phyloP scores from a whole-genome alignment of 1,140 invertebrate species.

The Cotesia chilonis region DNA sequence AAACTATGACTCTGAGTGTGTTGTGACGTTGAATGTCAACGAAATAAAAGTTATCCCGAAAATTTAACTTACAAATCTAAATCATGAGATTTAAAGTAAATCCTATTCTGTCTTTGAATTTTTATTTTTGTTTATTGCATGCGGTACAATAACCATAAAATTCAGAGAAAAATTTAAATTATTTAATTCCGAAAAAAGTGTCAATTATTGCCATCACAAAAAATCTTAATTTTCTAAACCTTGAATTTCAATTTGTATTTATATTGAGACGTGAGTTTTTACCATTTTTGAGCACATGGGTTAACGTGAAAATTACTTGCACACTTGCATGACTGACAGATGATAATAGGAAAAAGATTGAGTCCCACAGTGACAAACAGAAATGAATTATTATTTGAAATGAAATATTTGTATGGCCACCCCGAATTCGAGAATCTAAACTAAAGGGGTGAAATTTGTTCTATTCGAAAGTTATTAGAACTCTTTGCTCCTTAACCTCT shows the following conservation, averaged over 20 bases:
- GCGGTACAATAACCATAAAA: too few species aligned
- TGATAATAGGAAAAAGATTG: slow-evolving; percentile 32
- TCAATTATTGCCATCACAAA: too few species aligned
- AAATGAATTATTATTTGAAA: not conserved
- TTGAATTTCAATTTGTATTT: not conserved
- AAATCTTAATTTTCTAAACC: not conserved
- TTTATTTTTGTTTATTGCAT: too few species aligned
- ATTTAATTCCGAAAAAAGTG: too few species aligned
- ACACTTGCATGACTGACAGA: slow-evolving; percentile 27
- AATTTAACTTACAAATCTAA: slow-evolving; percentile 35
- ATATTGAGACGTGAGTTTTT: not conserved
- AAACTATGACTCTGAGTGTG: slow-evolving; percentile 17
- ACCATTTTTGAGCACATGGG: slow-evolving; percentile 1
- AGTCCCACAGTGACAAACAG: slow-evolving; percentile 34
- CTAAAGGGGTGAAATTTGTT: slow-evolving; percentile 42
- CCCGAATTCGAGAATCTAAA: slow-evolving; percentile 39
- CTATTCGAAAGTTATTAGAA: not conserved
- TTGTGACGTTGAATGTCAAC: slow-evolving; percentile 44
- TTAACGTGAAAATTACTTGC: slow-evolving; percentile 21
- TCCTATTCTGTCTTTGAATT: not conserved
- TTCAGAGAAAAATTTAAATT: too few species aligned
- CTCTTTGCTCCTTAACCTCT: too few species aligned
- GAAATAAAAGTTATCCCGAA: slow-evolving; percentile 40
- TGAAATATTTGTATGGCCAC: slow-evolving; percentile 21
- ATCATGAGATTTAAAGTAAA: slow-evolving; percentile 32